Conservation (phyloP, 2,797 vertebrate species). For the Oreochromis mossambicus region DNA sequence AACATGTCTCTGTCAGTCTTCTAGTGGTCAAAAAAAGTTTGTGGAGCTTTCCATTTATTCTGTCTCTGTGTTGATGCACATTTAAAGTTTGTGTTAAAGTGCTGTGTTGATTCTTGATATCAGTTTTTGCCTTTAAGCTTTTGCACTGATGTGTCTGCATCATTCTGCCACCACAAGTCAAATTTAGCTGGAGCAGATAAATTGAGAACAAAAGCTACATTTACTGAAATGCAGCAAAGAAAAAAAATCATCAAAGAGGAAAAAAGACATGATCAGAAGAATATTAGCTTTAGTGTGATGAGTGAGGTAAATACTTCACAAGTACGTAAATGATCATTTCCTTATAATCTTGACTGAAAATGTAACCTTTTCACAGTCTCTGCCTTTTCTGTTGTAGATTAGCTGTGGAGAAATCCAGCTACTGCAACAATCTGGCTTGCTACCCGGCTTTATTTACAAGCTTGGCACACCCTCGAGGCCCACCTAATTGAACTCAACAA, state of each 20-base stretch:
- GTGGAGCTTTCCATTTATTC: neutral
- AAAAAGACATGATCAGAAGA: fast-evolving
- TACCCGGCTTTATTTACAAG: neutral
- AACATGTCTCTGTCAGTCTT: fast-evolving
- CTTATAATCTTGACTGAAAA: neutral
- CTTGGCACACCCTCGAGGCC: neutral
- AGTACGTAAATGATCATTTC: neutral
- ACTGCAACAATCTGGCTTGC: neutral
- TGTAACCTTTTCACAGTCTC: neutral
- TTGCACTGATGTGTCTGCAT: neutral
- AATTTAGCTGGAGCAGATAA: neutral
- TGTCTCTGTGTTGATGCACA: neutral
- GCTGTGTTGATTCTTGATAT: neutral
- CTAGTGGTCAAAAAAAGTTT: fast-evolving
- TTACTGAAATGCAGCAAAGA: neutral
- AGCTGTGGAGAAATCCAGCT: neutral
- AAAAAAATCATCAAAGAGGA: neutral
- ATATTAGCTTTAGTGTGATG: neutral
- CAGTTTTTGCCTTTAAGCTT: neutral
- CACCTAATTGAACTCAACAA: neutral
- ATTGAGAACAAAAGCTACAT: neutral
- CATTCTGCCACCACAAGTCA: neutral
- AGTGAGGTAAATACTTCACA: neutral
- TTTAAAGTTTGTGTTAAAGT: neutral
- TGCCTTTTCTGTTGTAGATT: neutral